Evolutionary conservation across 30 jellyfish, hydroid and myxozoan species (phyloP).

Genomic region (Mastigias papua): DNA sequence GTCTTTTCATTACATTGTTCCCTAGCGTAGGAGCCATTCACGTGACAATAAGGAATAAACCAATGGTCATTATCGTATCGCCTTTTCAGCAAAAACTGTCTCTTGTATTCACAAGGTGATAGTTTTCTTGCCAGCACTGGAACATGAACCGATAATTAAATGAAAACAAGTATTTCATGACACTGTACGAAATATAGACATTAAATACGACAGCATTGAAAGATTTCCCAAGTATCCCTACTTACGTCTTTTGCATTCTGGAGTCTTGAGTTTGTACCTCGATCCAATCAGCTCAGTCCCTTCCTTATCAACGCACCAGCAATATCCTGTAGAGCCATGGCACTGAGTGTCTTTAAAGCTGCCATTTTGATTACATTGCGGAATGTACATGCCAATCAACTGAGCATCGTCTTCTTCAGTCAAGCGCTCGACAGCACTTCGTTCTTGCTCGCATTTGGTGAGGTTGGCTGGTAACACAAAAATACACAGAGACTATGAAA

Average conservation of each 20-base stretch:
- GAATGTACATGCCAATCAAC: slow-evolving; percentile 59
- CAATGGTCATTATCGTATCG: slow-evolving; percentile 36
- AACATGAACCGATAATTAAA: neutral
- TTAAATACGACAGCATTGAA: too few relatives aligned
- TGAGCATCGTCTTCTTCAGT: neutral
- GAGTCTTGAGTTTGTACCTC: slow-evolving; percentile 37
- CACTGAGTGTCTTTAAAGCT: slow-evolving; percentile 72
- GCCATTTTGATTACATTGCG: slow-evolving; percentile 82
- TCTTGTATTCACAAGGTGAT: slow-evolving; percentile 50
- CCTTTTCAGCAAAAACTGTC: slow-evolving; percentile 26
- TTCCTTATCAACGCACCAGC: slow-evolving; percentile 87
- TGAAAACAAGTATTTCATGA: neutral
- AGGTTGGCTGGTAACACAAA: neutral
- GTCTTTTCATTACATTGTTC: slow-evolving; percentile 59
- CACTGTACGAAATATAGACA: too few relatives aligned
- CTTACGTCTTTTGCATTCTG: slow-evolving; percentile 71
- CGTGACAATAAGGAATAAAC: slow-evolving; percentile 70
- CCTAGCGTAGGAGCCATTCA: slow-evolving; percentile 58
- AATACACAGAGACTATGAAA: neutral
- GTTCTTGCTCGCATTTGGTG: slow-evolving; percentile 38
- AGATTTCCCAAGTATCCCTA: neutral
- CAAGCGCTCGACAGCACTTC: neutral
- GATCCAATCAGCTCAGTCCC: slow-evolving; percentile 83
- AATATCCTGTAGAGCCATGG: slow-evolving; percentile 80
- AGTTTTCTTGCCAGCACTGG: slow-evolving; percentile 57